These are phyloP conservation scores for Ivindomyrus marchei DNA, from an alignment of 2,113 vertebrate genomes.

Conservation along the genomic window DNA sequence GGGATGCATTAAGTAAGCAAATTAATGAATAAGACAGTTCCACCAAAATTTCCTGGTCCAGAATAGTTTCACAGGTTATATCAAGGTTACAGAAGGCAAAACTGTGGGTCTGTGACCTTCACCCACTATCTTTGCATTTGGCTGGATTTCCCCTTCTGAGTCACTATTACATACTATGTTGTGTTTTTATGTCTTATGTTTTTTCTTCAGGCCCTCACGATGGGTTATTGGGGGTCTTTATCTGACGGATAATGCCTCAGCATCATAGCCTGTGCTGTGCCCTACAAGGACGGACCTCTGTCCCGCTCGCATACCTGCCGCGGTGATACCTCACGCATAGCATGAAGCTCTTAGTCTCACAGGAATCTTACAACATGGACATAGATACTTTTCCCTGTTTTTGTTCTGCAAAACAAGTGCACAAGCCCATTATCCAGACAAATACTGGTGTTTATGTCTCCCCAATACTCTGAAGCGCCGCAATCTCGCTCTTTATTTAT, in stretches of 20 bases:
- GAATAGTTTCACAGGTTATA: neutral
- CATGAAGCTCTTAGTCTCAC: neutral
- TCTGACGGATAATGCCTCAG: neutral
- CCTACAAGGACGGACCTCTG: neutral
- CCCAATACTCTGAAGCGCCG: neutral
- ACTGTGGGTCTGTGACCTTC: neutral
- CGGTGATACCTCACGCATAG: neutral
- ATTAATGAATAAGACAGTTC: neutral
- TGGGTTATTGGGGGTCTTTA: neutral
- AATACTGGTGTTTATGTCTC: neutral
- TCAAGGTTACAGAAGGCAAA: neutral
- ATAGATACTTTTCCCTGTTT: neutral
- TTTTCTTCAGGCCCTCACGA: neutral
- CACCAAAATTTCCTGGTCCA: neutral
- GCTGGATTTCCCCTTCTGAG: neutral
- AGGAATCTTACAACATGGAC: neutral
- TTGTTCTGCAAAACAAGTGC: neutral
- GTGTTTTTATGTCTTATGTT: neutral
- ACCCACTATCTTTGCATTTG: neutral
- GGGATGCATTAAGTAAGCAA: neutral
- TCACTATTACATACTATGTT: neutral
- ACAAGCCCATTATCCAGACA: neutral
- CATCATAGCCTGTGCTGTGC: neutral
- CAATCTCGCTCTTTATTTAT: neutral
- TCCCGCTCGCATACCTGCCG: neutral